Base-by-base conservation (phyloP, 2,113 vertebrate species). In the Gallinago paraguaiae region DNA sequence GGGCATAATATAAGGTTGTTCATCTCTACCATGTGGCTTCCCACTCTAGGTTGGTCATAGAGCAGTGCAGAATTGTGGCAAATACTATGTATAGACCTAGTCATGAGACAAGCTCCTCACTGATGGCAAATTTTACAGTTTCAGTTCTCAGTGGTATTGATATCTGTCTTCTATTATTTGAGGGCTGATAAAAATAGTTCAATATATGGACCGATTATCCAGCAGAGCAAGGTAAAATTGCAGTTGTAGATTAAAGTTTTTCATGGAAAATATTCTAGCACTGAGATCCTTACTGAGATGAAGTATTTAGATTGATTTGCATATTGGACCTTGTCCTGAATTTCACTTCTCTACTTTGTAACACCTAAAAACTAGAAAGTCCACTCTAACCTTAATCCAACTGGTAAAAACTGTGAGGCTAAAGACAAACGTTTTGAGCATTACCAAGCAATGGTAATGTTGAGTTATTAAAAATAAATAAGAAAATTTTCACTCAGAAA, bases 391-490 rank as follows among this genome's bases (percentile, higher is more conserved):
- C 10, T 68, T 76, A 31, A 60, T 46, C 5, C 35, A 65, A 0
- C 6, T 17, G 28, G 28, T 25, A 43, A 90, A 83, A 79, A 9
- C 17, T 78, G 10, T 43, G 39, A 92, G 24, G 27, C 15, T 86
- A 45, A 75, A 81, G 11, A 2, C 10, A 24, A 76, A 31, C 7
- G 79, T 30, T 64, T 64, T 17, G 57, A 88, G 11, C 4, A 23
- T 67, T 77, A 43, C 10, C 17, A 56, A 56, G 31, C 30, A 82
- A 41, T 20, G 27, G 12, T 46, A 46, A 46, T 60, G 17, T 10
- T 43, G 10, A 63, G 11, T 67, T 20, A 59, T 0, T 6, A 5
- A 41, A 76, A 72, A 20, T 1, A 18, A 17, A 8, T 4, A 16
- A 8, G 15, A 48, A 48, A 37, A 17, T 2, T 23, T 12, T 35